Base-by-base conservation (phyloP, 1,140 invertebrate genomes). In the Nautilus pompilius region DNA sequence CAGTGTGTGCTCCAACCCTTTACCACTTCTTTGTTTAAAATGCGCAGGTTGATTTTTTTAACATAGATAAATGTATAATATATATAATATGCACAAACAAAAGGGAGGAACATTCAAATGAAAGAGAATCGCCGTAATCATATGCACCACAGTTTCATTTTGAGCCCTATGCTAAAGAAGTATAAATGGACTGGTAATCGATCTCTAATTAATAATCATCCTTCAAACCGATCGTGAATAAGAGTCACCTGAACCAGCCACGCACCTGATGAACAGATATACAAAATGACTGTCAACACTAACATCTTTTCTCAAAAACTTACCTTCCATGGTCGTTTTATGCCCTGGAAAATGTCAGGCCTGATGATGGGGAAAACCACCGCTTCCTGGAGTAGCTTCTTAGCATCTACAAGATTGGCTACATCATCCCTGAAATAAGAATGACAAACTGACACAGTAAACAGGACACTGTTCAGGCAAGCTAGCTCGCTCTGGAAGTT, bases 341-440 rank as follows among this genome's bases (percentile, higher is more conserved):
- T 98, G 29, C 95, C 94, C 88, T 93, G 97, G 80, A 99, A 99
- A 83, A 95, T 99, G 77, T 99, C 94, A 5, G 97, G 96, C 90
- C 99, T 97, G 87, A 93, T 90, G 88, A 98, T 93, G 8, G 97
- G 97, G 71, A 99, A 84, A 20, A 99, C 95, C 22, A 99, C 95
- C 57, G 97, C 96, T 86, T 99, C 97, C 83, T 99, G 94, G 22
- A 99, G 83, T 32, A 99, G 81, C 66, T 92, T 85, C 83, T 99
- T 99, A 2, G 96, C 96, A 80, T 98, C 95, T 22, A 90, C 86
- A 51, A 99, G 86, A 85, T 98, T 96, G 13, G 96, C 96, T 79
- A 99, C 99, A 81, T 99, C 96, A 78, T 93, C 92, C 83, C 82
- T 83, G 58, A 20, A 69, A 68, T n/a, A 51, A 51, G 26, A 49